Conservation (phyloP, 1,140 invertebrate genomes). For the Drosophila kepulauana region DNA sequence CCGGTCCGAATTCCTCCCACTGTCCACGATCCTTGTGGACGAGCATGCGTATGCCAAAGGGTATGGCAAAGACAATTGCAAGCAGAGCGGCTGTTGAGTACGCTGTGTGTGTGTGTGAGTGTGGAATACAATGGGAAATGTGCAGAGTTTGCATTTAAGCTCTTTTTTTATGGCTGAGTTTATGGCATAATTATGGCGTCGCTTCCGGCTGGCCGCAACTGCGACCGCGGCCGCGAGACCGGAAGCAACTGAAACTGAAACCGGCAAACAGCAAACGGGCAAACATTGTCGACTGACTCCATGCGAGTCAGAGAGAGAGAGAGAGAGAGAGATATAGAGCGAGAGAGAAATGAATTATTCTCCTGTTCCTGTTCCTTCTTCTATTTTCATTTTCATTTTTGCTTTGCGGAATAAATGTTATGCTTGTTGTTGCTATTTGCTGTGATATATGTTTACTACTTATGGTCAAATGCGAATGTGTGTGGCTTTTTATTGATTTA, state of each 20-base stretch:
- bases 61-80: constrained; percentile 90
- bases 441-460: constrained; percentile 37
- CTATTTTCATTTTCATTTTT: constrained; percentile 17
- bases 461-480: constrained; percentile 26
- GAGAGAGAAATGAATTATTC: constrained; percentile 56
- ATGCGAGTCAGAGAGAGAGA: neutral
- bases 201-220: constrained; percentile 48
- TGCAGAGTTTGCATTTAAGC: constrained; percentile 38
- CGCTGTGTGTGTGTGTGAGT: constrained; percentile 84
- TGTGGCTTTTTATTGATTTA: constrained; percentile 70
- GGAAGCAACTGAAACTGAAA: constrained; percentile 47
- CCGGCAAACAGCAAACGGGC: neutral
- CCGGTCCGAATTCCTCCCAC: constrained; percentile 88
- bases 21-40: constrained; percentile 88
- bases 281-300: constrained; percentile 22
- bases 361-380: constrained; percentile 55
- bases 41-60: constrained; percentile 89
- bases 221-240: constrained; percentile 19
- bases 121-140: constrained; percentile 30
- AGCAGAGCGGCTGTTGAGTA: constrained; percentile 90
- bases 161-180: constrained; percentile 71
- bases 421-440: constrained; percentile 12
- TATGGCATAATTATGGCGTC: constrained; percentile 77
- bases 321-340: no score
- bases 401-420: constrained; percentile 9